phyloP scores from a whole-genome alignment of 2,888 invertebrate species.

The Eupeodes latifasciatus region DNA sequence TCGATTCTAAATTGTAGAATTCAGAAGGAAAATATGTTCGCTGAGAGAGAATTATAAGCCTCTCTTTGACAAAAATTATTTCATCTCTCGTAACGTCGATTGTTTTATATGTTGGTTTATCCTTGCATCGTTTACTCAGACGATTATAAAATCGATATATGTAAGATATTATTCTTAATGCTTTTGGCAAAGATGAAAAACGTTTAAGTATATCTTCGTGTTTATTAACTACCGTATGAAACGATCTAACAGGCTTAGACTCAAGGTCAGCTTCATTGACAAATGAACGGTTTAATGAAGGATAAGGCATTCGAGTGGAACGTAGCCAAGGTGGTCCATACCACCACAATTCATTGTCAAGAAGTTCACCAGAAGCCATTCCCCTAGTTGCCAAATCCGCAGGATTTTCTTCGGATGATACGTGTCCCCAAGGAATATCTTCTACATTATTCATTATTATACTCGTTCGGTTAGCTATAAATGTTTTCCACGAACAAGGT shows the following conservation, averaged over 20 bases:
- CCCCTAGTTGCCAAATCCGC: conserved; percentile 62
- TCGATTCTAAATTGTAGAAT: not conserved
- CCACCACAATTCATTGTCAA: conserved; percentile 54
- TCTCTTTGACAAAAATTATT: not conserved
- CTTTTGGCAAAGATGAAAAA: conserved; percentile 41
- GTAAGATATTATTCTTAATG: conserved; percentile 52
- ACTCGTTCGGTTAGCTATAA: conserved; percentile 58
- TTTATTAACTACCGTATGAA: not conserved
- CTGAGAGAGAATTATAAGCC: conserved; percentile 28
- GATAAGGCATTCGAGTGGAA: conserved; percentile 32
- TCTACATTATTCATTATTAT: conserved; percentile 39
- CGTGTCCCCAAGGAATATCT: conserved; percentile 39
- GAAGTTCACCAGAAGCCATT: conserved; percentile 37
- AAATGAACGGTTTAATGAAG: not conserved
- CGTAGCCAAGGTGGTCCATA: conserved; percentile 51
- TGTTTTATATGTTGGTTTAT: not conserved
- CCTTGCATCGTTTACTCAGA: not conserved
- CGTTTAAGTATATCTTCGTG: conserved; percentile 3
- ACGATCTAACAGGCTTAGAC: conserved; percentile 27
- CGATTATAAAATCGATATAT: conserved; percentile 37
- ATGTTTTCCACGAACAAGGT: conserved; percentile 45
- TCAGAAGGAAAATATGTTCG: conserved; percentile 1
- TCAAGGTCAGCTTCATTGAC: conserved; percentile 33
- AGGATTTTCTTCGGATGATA: conserved; percentile 53
- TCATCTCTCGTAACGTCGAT: not conserved